Evolutionary conservation across 2,113 vertebrate species (phyloP), one percentile per base, ranked within the genome.

Genomic region (Sylvietta virens): DNA sequence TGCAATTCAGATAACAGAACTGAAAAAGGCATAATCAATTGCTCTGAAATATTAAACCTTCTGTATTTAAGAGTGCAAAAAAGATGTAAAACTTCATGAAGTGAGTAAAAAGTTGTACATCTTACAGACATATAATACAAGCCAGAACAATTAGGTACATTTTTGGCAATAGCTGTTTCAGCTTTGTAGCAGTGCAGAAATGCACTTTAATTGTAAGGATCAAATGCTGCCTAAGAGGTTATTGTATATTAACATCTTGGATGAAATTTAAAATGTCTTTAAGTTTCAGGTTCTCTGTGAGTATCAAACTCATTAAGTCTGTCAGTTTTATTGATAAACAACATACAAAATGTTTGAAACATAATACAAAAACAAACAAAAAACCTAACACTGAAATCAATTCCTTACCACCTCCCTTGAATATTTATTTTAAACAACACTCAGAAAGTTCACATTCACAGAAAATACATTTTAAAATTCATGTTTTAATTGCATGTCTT

Each of bases 381-480:
- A 10, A 33, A 13, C 0, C 0, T 30, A 24, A 51, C 23, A n/a
- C 13, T 7, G 3, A 47, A 87, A 77, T 57, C 13, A 8, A 44
- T 28, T 61, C 15, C 39, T 9, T 35, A 39, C 8, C 31, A 70
- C 5, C 18, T 53, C 24, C 11, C 8, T 42, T 20, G 23, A 53
- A 86, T 45, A 79, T 23, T 73, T 45, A 19, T 47, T 50, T 77
- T 39, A 24, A 28, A 16, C 13, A 80, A 42, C 3, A 4, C 56
- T 69, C 26, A 33, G 7, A 54, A 64, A 48, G 7, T 47, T 58
- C 9, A 30, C 7, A 37, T 64, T 81, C 17, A 64, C 15, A 20
- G 0, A 3, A 70, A 89, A 48, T 5, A 21, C 7, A 13, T 72
- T 72, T 64, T 54, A 20, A 72, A 69, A 69, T 64, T 60, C 4